Evolutionary conservation across 1,140 invertebrate species (phyloP), one percentile per base, ranked within the genome.

Genomic region (Drosophila mayri): DNA sequence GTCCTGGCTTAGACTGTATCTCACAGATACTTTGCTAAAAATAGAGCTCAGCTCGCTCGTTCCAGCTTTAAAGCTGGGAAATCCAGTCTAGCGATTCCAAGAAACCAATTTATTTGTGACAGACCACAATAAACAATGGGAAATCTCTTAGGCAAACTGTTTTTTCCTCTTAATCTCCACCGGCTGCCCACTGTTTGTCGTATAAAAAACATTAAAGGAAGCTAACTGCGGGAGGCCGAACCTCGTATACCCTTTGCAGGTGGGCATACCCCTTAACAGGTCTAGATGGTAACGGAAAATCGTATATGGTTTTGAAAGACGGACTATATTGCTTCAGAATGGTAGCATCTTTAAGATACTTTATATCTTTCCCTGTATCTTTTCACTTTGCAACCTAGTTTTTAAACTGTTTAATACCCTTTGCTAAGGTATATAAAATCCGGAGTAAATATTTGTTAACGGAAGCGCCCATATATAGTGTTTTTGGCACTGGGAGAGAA

Each of bases 101-200:
- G 73, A 76, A 76, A 66, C 25, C 74, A 50, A 64, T 75, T 74
- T 62, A 58, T 50, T 75, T 74, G 72, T 67, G 64, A 57, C 55
- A 76, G 37, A 66, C 68, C 68, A 71, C 50, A 72, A 72, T 72
- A 71, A 72, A 72, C 68, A 72, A 72, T 58, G 30, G 47, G 20
- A 59, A 55, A 86, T 76, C 67, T 75, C 64, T 79, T 77, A 35
- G 41, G 54, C 52, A 76, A 82, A 87, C 79, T 88, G 85, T 87
- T 88, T 88, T 87, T 87, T 87, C 83, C 84, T 70, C 37, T 50
- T 72, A 72, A 72, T 83, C 67, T 57, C 59, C 60, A 64, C 57
- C 64, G 62, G 40, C 71, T 40, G 40, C 46, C 74, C 62, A 49
- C 38, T 81, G 81, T 85, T 85, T 83, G 76, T 47, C 43, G 47